Base-by-base conservation (phyloP, 2,888 invertebrate species). In the Cryptosula pallasiana region DNA sequence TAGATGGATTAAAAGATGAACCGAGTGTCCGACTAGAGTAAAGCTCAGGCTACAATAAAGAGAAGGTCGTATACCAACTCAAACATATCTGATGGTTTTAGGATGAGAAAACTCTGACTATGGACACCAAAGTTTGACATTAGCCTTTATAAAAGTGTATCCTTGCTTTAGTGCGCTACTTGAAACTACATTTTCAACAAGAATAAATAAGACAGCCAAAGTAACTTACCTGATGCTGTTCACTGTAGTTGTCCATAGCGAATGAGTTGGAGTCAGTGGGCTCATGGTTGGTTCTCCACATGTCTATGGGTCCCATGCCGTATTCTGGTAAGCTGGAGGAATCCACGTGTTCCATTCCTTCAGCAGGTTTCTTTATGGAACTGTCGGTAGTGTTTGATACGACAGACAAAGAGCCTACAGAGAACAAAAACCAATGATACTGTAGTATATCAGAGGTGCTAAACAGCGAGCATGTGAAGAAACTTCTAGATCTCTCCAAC, bases 331-430 rank as follows among this genome's bases (percentile, higher is more conserved):
- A n/a, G n/a, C 63, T 63, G 63, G 63, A 63, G 2, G n/a, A 9
- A 2, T 63, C 63, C 5, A 27, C 63, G 9, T 63, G 27, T 16
- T 63, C 63, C 63, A 63, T 63, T 20, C 63, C 27, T 3, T 63
- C 63, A 29, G 63, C n/a, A 32, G 63, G 63, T n/a, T 63, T 63
- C 63, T 34, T 63, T 29, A 32, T 63, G 9, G 63, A 63, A 32
- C 32, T 63, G 32, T 63, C 63, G 20, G 63, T 63, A 34, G 63
- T 63, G n/a, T 63, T 27, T 29, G 63, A 63, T 9, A 34, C 34
- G 3, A 63, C 63, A 16, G 63, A 63, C 5, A 63, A n/a, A 9
- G 63, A 63, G 32, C 32, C 63, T 63, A 32, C n/a, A n/a, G n/a
- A n/a, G n/a, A n/a, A n/a, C n/a, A n/a, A n/a, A n/a, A n/a, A n/a